These are phyloP conservation scores for Busseola fusca DNA, from an alignment of 2,888 invertebrate species.

Conservation along the genomic window DNA sequence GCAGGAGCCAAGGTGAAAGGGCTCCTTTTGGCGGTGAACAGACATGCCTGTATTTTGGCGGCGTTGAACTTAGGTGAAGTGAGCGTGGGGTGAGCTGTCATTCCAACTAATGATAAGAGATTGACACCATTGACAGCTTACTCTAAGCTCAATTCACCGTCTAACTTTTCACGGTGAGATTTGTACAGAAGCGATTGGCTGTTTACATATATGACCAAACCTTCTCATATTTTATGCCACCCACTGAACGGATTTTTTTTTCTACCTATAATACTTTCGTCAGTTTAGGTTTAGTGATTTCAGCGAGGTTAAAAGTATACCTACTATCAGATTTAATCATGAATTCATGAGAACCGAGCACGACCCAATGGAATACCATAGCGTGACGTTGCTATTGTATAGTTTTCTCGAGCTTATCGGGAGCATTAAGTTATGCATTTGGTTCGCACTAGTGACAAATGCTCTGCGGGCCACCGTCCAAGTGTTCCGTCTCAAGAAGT, in stretches of 20 bases:
- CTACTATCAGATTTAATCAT: slow-evolving; percentile 31
- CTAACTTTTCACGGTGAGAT: too few relatives aligned
- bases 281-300: background rate
- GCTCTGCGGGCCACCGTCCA: slow-evolving; percentile 46
- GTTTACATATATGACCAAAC: background rate
- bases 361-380: slow-evolving; percentile 22
- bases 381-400: slow-evolving; percentile 33
- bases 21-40: too few relatives aligned
- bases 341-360: slow-evolving; percentile 29
- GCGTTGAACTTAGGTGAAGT: too few relatives aligned
- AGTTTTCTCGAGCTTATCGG: slow-evolving; percentile 45
- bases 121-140: too few relatives aligned
- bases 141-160: too few relatives aligned
- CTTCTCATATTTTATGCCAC: background rate
- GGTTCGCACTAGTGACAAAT: slow-evolving; percentile 56
- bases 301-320: slow-evolving; percentile 17
- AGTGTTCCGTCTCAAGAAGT: slow-evolving; percentile 72
- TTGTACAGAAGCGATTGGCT: too few relatives aligned
- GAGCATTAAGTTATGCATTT: slow-evolving; percentile 55
- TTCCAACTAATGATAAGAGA: too few relatives aligned
- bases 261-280: background rate
- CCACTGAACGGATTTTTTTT: background rate
- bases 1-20: too few relatives aligned
- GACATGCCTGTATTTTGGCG: too few relatives aligned
- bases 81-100: too few relatives aligned